Evolutionary conservation across 2,797 vertebrate species (phyloP).

Genomic region (Harpagifer antarcticus): DNA sequence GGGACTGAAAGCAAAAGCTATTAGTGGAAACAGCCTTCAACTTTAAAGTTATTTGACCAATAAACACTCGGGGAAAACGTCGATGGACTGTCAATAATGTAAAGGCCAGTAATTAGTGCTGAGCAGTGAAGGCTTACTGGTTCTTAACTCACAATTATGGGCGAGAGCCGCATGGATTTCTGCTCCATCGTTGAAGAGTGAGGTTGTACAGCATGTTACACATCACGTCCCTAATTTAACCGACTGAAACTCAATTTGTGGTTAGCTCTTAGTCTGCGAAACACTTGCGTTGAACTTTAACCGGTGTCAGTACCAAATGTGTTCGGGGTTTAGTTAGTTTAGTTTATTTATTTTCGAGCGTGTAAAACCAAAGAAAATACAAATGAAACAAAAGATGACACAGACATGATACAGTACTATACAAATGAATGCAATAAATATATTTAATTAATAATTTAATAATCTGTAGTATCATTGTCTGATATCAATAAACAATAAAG

Average conservation of each 20-base stretch:
- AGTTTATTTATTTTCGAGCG: too few relatives aligned
- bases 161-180: conserved; percentile 46
- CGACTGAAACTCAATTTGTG: conserved; percentile 14
- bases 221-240: conserved; percentile 25
- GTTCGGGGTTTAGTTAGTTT: too few relatives aligned
- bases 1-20: neutral
- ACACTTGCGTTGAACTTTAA: neutral
- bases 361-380: too few relatives aligned
- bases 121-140: conserved; percentile 39
- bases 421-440: too few relatives aligned
- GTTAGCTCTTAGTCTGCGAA: conserved; percentile 3
- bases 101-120: conserved; percentile 74
- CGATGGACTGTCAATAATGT: conserved; percentile 62
- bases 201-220: neutral
- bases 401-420: too few relatives aligned
- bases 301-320: too few relatives aligned
- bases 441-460: too few relatives aligned
- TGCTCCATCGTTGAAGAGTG: conserved; percentile 18
- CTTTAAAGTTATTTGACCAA: conserved; percentile 39
- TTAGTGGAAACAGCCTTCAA: conserved; percentile 43
- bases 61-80: conserved; percentile 52
- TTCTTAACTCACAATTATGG: conserved; percentile 55
- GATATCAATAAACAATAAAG: too few relatives aligned
- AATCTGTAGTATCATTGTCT: too few relatives aligned
- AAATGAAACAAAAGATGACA: too few relatives aligned